phyloP scores from a whole-genome alignment of 2,888 invertebrate genomes.

The Habroteleia sp. region DNA sequence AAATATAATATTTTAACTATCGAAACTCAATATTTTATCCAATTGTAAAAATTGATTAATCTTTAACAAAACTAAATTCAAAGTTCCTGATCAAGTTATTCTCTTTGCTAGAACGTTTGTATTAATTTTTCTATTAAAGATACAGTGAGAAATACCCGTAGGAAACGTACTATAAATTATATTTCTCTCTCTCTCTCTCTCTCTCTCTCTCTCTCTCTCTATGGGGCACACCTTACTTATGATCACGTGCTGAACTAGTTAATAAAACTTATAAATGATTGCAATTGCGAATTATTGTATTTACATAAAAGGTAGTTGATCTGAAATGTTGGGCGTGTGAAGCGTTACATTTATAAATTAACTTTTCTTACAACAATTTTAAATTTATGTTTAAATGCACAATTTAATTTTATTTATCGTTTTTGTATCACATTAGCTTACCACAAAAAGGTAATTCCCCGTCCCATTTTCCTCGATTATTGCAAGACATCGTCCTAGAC shows the following conservation, averaged over 20 bases:
- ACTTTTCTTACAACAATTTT: too few relatives aligned
- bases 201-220: too few relatives aligned
- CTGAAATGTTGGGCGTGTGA: conserved; percentile 1
- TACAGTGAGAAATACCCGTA: conserved; percentile 6
- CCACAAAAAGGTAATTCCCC: conserved; percentile 93
- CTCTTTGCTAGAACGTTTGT: too few relatives aligned
- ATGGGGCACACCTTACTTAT: conserved; percentile 29
- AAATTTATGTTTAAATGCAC: conserved; percentile 1
- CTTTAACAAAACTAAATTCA: too few relatives aligned
- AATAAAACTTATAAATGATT: conserved; percentile 35
- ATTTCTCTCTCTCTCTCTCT: too few relatives aligned
- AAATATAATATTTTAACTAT: too few relatives aligned
- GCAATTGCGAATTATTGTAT: conserved; percentile 11
- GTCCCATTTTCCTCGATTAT: conserved; percentile 88
- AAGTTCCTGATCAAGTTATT: too few relatives aligned
- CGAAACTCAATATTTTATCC: too few relatives aligned
- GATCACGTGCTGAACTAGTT: conserved; percentile 34
- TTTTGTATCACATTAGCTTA: conserved; percentile 79
- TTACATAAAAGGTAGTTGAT: conserved; percentile 6
- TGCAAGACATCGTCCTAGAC: conserved; percentile 86
- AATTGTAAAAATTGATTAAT: too few relatives aligned
- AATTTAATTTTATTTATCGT: conserved; percentile 1
- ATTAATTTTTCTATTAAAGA: too few relatives aligned
- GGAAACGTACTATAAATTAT: conserved; percentile 17
- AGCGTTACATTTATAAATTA: conserved; percentile 6